A percentile compares a stretch with the other conserved stretches of the same genome.
phyloP scores from a whole-genome alignment of 2,113 vertebrate species.

The Desmodus rotundus region DNA sequence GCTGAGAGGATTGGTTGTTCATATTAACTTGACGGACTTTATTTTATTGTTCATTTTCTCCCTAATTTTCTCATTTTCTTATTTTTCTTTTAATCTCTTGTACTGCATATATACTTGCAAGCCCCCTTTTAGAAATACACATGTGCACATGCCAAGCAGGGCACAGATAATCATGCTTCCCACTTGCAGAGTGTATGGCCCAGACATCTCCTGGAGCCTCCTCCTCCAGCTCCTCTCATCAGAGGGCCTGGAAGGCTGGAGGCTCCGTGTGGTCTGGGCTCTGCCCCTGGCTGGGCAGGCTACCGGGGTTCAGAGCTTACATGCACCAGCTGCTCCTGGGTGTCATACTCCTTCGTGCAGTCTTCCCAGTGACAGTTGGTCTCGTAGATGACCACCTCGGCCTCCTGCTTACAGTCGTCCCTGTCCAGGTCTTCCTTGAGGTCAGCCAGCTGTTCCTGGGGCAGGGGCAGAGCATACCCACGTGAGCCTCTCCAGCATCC shows the following conservation, averaged over 20 bases:
- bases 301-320: constrained; percentile 80
- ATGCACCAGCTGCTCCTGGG: constrained; percentile 97
- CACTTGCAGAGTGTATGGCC: background rate
- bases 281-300: accelerated
- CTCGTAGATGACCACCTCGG: constrained; percentile 95
- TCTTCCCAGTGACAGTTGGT: constrained; percentile 99
- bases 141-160: background rate
- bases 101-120: background rate
- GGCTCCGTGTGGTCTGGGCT: background rate
- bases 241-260: background rate
- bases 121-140: no score
- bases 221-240: background rate
- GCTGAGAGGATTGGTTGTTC: background rate
- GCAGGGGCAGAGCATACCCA: constrained; percentile 35
- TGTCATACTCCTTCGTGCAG: constrained; percentile 95
- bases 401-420: constrained; percentile 97
- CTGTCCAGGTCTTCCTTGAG: constrained; percentile 96
- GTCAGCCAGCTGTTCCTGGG: constrained; percentile 91
- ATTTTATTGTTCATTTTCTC: background rate
- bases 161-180: background rate
- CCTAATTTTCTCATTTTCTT: background rate
- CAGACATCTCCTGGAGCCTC: background rate
- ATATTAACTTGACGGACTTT: background rate
- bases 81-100: background rate
- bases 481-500: background rate